Evolutionary conservation across 2,888 invertebrate genomes (phyloP), one percentile per base, ranked within the genome.

Genomic region (Mimas tiliae): DNA sequence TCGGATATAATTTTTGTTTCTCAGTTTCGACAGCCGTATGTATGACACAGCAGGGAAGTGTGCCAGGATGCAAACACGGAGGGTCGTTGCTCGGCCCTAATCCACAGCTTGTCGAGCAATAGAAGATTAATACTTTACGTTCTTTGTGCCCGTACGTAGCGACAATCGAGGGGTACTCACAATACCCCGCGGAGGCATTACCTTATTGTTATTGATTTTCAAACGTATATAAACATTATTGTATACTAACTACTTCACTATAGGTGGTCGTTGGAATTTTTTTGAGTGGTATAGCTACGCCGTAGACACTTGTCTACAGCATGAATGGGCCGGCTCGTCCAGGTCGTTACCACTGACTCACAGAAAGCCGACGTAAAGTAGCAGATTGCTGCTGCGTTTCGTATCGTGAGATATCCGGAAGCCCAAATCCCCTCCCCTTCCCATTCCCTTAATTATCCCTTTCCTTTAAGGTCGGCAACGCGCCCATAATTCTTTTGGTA

Each of bases 91-190:
- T 85, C 83, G 63, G 34, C 64, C 63, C 63, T 66, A 63, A 66
- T 76, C 73, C 76, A 67, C 73, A 82, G 84, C 83, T 84, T 83
- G 83, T 82, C 84, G 80, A 76, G 82, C 85, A 84, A 88, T 87
- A 82, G 85, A 92, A 92, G 92, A 92, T 92, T 91, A 92, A 92
- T 92, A 90, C 91, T 85, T 75, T 76, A 82, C 82, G 78, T 87
- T 86, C 87, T 86, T 90, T 90, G 88, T 89, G 81, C 83, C 80
- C 78, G 71, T 72, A 81, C 76, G 77, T 76, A 74, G 82, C 83
- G 85, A 86, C 85, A 84, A 84, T 68, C 64, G 78, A 75, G 80
- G 82, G 84, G 83, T 75, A 78, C 74, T 77, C 71, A 70, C 75
- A 79, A 80, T 78, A 78, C 79, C 80, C 74, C 72, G 73, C 76